Base-by-base conservation (phyloP, 2,888 invertebrate species). In the Atrina japonica region DNA sequence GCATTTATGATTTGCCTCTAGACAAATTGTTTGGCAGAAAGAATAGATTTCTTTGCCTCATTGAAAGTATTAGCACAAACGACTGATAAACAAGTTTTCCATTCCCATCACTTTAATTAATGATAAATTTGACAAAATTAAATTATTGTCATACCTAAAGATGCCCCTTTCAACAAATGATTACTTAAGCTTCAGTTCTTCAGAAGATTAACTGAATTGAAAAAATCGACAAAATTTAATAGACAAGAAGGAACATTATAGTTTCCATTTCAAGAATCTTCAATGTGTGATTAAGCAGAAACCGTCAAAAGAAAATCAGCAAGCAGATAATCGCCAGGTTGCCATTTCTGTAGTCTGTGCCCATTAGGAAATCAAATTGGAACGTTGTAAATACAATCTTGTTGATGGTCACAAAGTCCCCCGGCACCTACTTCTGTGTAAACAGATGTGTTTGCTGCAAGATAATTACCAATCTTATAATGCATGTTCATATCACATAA, bases 71-170 rank as follows among this genome's bases (percentile, higher is more conserved):
- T 52, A 52, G 23, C 52, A 52, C 52, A 21, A 27, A 23, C 23
- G 5, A 14, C 61, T 55, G 55, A 68, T 65, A 70, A 70, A 70
- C 70, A 70, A 61, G 66, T 68, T 66, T 65, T 61, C 61, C 45
- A 55, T 55, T 66, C 61, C 45, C 61, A 66, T 61, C 64, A 53
- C 55, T 60, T 35, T 55, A 66, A 68, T 59, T 49, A 65, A 66
- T 41, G 25, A 43, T 65, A 70, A 52, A 70, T 70, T 58, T 70
- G 55, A 35, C 58, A 35, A 58, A 50, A 59, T 50, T 58, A 55
- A 58, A 72, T 72, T 67, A 72, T 72, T 72, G 71, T 72, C 55
- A 66, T 64, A 64, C 53, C 63, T 66, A 71, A 71, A 66, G 71
- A 71, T 71, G 55, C 55, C 56, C 56, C 59, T 18, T 60, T 67